Evolutionary conservation across 2,888 invertebrate species (phyloP).

Genomic region (Drosophila mulleri): DNA sequence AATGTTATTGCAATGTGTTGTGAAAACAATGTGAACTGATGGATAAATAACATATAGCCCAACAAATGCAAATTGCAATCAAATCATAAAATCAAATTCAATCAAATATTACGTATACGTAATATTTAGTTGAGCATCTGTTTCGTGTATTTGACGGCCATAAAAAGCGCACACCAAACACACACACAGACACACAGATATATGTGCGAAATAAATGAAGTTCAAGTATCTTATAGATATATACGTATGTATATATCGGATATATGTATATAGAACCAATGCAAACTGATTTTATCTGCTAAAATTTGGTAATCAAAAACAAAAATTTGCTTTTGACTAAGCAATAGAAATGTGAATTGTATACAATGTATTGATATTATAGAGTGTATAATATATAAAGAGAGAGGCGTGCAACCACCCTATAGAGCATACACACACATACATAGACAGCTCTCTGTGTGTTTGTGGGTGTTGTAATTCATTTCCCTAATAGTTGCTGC

Average conservation of each 20-base stretch:
- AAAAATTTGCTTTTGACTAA: conserved; percentile 29
- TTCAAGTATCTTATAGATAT: conserved; percentile 25
- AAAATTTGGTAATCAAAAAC: conserved; percentile 17
- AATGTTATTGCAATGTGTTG: conserved; percentile 46
- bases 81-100: conserved; percentile 15
- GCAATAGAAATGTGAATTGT: conserved; percentile 5
- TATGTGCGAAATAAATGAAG: conserved; percentile 21
- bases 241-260: background rate
- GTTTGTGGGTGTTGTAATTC: conserved; percentile 43
- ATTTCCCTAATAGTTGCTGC: conserved; percentile 71
- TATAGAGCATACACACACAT: conserved; percentile 17
- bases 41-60: conserved; percentile 12
- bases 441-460: background rate
- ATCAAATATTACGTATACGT: conserved; percentile 46
- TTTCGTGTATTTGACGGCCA: conserved; percentile 31
- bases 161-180: conserved; percentile 11
- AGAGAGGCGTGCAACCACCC: conserved; percentile 54
- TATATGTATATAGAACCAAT: conserved; percentile 5
- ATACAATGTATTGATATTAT: conserved; percentile 5
- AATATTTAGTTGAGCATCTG: conserved; percentile 40
- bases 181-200: conserved; percentile 6
- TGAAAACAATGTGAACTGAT: conserved; percentile 33
- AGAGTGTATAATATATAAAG: conserved; percentile 36
- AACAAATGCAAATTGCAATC: conserved; percentile 6
- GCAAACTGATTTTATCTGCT: conserved; percentile 22